A percentile compares a stretch with the other conserved stretches of the same genome.
phyloP scores from a whole-genome alignment of 2,113 vertebrate species.

The Euleptes europaea region DNA sequence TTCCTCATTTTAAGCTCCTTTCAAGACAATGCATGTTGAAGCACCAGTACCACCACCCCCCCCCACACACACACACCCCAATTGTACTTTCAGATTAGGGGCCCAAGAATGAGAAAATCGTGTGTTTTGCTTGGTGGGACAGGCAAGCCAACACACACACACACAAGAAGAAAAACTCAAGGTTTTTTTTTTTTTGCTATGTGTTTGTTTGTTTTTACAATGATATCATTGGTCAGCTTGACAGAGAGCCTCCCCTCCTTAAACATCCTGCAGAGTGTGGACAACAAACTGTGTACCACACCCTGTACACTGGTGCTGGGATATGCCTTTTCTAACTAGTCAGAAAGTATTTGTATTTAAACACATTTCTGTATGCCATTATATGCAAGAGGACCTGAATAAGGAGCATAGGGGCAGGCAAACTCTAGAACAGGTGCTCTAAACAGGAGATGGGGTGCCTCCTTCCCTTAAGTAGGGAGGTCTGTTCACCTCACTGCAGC shows the following conservation, averaged over 20 bases:
- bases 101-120: conserved; percentile 72
- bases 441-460: too few species aligned
- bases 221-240: conserved; percentile 50
- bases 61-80: conserved; percentile 7
- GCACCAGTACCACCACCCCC: conserved; percentile 11
- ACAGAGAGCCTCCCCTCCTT: conserved; percentile 32
- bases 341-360: background rate
- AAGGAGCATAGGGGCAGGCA: background rate
- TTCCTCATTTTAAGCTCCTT: conserved; percentile 72
- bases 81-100: conserved; percentile 70
- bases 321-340: background rate
- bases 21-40: conserved; percentile 69
- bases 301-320: background rate
- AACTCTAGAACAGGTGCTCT: too few species aligned
- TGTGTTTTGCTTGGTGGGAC: conserved; percentile 69
- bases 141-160: conserved; percentile 36
- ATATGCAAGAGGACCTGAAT: background rate
- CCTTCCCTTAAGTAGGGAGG: too few species aligned
- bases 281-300: conserved; percentile 2
- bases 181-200: background rate
- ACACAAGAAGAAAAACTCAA: conserved; percentile 46
- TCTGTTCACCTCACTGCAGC: too few species aligned
- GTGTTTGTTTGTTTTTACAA: conserved; percentile 75
- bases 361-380: background rate
- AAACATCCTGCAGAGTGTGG: conserved; percentile 52